Percentiles rank a stretch among this genome's conserved stretches.
Evolutionary conservation across 2,113 vertebrate species (phyloP).

Genomic region (Oceanodroma tethys): DNA sequence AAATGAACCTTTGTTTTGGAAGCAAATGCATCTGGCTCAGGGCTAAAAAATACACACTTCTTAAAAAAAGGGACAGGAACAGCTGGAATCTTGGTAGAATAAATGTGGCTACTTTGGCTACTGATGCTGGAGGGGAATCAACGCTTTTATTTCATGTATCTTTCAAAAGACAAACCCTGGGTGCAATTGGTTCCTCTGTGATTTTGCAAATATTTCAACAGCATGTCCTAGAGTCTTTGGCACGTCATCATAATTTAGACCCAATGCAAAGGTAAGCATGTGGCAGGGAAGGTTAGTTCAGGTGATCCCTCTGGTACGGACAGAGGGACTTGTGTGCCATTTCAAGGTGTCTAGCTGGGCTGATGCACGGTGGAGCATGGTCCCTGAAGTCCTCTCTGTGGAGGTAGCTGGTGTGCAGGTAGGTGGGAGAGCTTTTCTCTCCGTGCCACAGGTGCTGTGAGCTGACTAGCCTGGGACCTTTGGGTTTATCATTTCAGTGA

Average conservation of each 20-base stretch:
- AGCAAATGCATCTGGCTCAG: background rate
- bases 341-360: background rate
- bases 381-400: background rate
- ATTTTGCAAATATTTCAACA: background rate
- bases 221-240: background rate
- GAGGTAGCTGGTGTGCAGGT: background rate
- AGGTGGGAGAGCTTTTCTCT: background rate
- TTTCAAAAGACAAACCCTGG: background rate
- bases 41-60: background rate
- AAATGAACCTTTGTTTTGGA: background rate
- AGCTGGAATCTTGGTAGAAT: background rate
- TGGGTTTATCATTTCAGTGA: background rate
- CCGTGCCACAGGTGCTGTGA: accelerated
- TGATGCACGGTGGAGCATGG: too few relatives aligned
- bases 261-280: background rate
- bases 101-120: background rate
- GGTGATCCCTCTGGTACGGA: background rate
- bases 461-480: background rate
- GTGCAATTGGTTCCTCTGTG: background rate
- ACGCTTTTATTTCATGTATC: background rate
- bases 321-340: background rate
- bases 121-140: background rate
- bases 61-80: background rate
- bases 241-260: background rate
- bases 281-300: background rate